phyloP scores from a whole-genome alignment of 1,140 invertebrate genomes.

The Drosophila cardini region DNA sequence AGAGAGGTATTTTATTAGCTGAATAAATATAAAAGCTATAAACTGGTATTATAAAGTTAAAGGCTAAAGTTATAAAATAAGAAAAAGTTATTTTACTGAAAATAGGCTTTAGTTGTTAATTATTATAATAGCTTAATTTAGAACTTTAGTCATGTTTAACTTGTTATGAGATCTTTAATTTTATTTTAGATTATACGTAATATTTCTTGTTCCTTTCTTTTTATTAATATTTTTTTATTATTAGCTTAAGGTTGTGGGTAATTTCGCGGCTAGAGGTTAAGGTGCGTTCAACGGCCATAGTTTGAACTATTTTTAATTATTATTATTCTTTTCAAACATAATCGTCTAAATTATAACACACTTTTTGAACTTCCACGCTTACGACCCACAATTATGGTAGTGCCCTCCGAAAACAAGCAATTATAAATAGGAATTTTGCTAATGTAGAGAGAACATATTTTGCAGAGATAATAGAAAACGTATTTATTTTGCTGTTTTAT shows the following conservation, averaged over 20 bases:
- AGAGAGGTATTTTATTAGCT: conserved; percentile 46
- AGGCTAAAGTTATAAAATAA: not conserved
- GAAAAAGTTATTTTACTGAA: not conserved
- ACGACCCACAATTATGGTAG: conserved; percentile 29
- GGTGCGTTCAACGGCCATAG: conserved; percentile 68
- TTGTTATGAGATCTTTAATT: not conserved
- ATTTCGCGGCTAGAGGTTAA: conserved; percentile 79
- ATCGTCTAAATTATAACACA: not conserved
- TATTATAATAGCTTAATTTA: not conserved
- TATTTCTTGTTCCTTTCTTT: conserved; percentile 45
- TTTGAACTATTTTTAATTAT: conserved; percentile 7
- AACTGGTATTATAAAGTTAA: no score
- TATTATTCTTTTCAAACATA: conserved; percentile 8
- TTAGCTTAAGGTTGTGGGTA: conserved; percentile 82
- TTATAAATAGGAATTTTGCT: conserved; percentile 50
- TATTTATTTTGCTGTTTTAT: conserved; percentile 60
- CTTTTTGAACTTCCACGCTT: conserved; percentile 30
- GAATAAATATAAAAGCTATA: not conserved
- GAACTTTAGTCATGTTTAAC: not conserved
- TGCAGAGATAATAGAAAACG: not conserved
- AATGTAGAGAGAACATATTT: conserved; percentile 25
- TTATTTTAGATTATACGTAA: conserved; percentile 46
- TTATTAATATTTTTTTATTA: conserved; percentile 54
- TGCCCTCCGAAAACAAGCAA: not conserved
- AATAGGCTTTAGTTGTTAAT: conserved; percentile 7